phyloP scores from a whole-genome alignment of 2,113 vertebrate genomes.

The Atractosteus spatula region DNA sequence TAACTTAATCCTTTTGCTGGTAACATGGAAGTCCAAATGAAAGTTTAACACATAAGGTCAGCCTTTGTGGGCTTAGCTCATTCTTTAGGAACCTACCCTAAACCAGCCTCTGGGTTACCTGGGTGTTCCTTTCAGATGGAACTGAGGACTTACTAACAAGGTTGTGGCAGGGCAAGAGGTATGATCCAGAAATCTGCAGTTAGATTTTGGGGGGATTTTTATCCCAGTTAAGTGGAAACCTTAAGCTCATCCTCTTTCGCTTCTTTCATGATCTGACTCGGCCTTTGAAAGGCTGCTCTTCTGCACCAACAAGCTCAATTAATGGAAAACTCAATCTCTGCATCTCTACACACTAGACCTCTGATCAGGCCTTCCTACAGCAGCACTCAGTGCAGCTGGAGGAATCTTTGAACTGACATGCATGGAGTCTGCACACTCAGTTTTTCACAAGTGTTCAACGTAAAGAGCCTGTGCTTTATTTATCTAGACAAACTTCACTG shows the following conservation, averaged over 20 bases:
- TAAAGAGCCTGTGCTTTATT: no score
- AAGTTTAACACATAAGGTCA: no score
- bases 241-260: not conserved
- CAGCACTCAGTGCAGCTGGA: not conserved
- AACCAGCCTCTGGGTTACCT: not conserved
- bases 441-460: not conserved
- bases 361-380: not conserved
- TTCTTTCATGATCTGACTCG: not conserved
- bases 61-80: no score
- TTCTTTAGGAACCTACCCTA: no score
- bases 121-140: not conserved
- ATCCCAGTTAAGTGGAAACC: not conserved
- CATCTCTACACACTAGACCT: not conserved
- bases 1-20: no score
- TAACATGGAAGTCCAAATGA: no score
- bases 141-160: no score
- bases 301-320: not conserved
- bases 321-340: not conserved
- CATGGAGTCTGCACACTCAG: not conserved
- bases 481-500: no score
- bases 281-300: not conserved
- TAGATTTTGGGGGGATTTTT: not conserved
- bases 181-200: no score
- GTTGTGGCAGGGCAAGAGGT: no score
- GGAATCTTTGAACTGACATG: not conserved